Percentiles rank a stretch among this genome's conserved stretches.
Conservation (phyloP, 1,140 invertebrate genomes). For the Zaprionus taronus region DNA sequence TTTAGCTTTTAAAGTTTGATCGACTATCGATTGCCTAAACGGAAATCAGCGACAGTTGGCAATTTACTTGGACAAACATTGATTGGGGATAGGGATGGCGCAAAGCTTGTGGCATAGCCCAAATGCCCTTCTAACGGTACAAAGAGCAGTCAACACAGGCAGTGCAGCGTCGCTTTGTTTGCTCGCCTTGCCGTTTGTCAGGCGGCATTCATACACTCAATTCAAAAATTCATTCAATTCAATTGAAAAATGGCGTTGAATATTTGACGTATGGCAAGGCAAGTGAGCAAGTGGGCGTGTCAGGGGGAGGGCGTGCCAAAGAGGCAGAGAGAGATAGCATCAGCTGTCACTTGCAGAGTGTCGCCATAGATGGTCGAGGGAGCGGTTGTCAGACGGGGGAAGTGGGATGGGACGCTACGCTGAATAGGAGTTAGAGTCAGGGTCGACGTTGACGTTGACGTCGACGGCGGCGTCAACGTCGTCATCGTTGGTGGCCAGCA, state of each 20-base stretch:
- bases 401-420: neutral
- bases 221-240: constrained; percentile 78
- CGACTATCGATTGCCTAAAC: neutral
- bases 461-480: constrained; percentile 19
- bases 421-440: neutral
- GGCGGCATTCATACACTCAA: constrained; percentile 57
- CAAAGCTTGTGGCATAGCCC: neutral
- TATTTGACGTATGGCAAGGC: constrained; percentile 67
- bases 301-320: neutral
- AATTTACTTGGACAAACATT: too few relatives aligned
- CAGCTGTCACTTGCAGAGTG: constrained; percentile 69
- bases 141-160: neutral
- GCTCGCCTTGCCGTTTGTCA: constrained; percentile 44
- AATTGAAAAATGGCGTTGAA: constrained; percentile 76
- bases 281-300: constrained; percentile 1
- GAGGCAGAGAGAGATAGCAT: constrained; percentile 27
- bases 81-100: too few relatives aligned
- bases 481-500: constrained; percentile 58
- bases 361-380: neutral
- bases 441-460: neutral
- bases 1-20: neutral
- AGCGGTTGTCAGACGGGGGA: too few relatives aligned
- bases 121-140: neutral
- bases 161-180: constrained; percentile 30
- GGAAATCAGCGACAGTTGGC: too few relatives aligned